Evolutionary conservation across 1,140 invertebrate species (phyloP), one percentile per base, ranked within the genome.

Genomic region (Whitmania pigra): DNA sequence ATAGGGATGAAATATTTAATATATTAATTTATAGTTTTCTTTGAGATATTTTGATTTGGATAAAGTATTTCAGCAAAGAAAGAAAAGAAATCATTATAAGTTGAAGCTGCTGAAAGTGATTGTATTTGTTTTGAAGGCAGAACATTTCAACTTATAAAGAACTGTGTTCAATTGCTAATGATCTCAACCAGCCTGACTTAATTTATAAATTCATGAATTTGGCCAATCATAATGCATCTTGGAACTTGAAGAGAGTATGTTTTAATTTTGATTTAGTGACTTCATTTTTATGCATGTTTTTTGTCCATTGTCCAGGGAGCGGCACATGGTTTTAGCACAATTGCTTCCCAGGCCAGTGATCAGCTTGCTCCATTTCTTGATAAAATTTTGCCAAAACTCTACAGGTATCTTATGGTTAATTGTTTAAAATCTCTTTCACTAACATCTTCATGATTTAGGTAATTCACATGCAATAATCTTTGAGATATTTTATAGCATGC

Each of bases 131-230:
- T 71, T 73, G 70, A 77, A 91, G 90, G 0, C 89, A 89, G 22
- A 90, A 88, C 76, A 83, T 94, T 43, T 91, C 91, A 11, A 95
- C 93, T 0, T 96, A 97, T 78, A 92, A 91, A 79, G 93, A 96
- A 83, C 85, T 97, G 5, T 96, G 92, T 82, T 90, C 91, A 0
- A 84, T 97, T 18, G 93, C 92, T 0, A 92, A 90, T 7, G 92
- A 95, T 82, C 83, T 96, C 49, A 94, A 95, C 78, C 90, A 95
- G 79, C 93, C 93, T 0, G 92, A 96, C 81, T 85, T 97, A 60
- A 87, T 95, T 73, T 97, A 96, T 81, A 90, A 92, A 81, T 97
- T 97, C 79, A 91, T 96, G 88, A 89, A 94, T 80, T 82, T 97
- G 72, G 92, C 92, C 6, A 93, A 94, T 85, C 90, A 95, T 78